Evolutionary conservation across 2,888 invertebrate species (phyloP).

Genomic region (Lagria hirta): DNA sequence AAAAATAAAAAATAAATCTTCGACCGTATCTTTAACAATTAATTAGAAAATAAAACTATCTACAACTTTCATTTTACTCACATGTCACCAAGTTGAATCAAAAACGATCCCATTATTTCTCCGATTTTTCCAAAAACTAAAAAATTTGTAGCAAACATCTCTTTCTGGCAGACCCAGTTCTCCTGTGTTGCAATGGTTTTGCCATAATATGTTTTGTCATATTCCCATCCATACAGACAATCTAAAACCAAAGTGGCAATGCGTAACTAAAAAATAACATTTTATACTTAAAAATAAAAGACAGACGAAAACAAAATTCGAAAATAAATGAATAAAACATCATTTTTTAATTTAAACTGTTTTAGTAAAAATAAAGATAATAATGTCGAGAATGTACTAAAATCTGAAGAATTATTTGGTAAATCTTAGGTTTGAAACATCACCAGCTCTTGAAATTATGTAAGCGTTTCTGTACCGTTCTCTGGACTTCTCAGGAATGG

Average conservation of each 20-base stretch:
- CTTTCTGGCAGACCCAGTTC: conserved; percentile 61
- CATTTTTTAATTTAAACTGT: background rate
- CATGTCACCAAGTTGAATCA: conserved; percentile 62
- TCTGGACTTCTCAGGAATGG: no score
- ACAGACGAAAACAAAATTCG: background rate
- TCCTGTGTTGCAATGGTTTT: conserved; percentile 57
- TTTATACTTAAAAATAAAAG: background rate
- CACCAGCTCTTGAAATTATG: no score
- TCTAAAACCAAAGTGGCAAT: conserved; percentile 39
- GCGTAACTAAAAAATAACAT: background rate
- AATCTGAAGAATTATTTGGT: no score
- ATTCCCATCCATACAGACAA: conserved; percentile 60
- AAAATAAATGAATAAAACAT: background rate
- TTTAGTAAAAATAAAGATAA: background rate
- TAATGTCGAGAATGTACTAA: background rate
- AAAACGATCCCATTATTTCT: conserved; percentile 60
- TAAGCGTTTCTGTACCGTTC: no score
- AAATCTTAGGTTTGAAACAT: no score
- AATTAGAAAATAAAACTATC: conserved; percentile 2
- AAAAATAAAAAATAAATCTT: conserved; percentile 55
- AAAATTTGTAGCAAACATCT: conserved; percentile 58
- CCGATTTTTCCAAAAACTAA: conserved; percentile 58
- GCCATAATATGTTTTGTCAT: conserved; percentile 58
- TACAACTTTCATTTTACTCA: conserved; percentile 47
- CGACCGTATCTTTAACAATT: conserved; percentile 54